phyloP scores from a whole-genome alignment of 2,113 vertebrate species.

The Rhipidura dahli region DNA sequence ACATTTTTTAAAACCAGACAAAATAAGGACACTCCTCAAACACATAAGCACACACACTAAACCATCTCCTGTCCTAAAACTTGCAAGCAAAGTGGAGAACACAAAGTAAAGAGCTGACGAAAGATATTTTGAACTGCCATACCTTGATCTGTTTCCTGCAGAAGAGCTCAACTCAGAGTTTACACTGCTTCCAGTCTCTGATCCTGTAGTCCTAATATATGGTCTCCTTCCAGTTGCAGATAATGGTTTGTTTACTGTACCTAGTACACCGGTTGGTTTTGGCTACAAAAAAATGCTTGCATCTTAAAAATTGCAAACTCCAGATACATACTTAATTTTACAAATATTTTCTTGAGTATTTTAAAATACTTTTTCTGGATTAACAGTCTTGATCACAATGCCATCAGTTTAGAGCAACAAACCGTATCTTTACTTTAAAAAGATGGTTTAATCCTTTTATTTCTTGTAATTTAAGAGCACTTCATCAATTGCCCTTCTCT shows the following conservation, averaged over 20 bases:
- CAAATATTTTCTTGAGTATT: background rate
- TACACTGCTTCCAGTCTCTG: conserved; percentile 84
- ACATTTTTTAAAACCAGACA: background rate
- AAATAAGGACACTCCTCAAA: background rate
- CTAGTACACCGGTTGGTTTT: conserved; percentile 89
- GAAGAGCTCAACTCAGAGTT: conserved; percentile 87
- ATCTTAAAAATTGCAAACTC: background rate
- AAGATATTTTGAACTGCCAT: background rate
- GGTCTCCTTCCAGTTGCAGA: conserved; percentile 90
- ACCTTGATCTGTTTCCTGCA: conserved; percentile 88
- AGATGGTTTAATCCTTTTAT: background rate
- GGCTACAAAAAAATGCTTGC: conserved; percentile 73
- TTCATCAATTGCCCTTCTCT: background rate
- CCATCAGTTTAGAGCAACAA: background rate
- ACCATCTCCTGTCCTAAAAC: background rate
- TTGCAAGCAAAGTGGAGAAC: background rate
- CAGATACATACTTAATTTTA: background rate
- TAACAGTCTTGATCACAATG: background rate
- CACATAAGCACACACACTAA: background rate
- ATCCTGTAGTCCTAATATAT: conserved; percentile 81
- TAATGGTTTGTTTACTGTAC: conserved; percentile 92
- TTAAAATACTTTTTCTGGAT: background rate
- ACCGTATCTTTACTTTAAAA: background rate
- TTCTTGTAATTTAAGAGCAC: background rate
- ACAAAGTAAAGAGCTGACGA: background rate